A percentile compares a stretch with the other conserved stretches of the same genome.
These are phyloP conservation scores for Opisthograptis luteolata DNA, from an alignment of 2,888 invertebrate genomes.

Conservation along the genomic window DNA sequence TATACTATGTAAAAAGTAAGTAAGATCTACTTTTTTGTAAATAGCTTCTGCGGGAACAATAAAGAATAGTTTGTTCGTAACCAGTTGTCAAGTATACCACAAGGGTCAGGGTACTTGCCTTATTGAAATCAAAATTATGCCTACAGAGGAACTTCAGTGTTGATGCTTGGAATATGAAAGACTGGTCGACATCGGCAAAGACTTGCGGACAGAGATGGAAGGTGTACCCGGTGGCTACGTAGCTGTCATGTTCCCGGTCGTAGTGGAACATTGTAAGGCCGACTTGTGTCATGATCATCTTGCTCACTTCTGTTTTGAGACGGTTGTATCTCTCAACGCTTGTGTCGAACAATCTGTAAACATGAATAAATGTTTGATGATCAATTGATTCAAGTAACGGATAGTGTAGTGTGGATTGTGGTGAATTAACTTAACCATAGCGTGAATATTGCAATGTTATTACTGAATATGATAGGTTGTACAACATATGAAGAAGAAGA, in stretches of 20 bases:
- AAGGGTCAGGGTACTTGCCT: slow-evolving; percentile 86
- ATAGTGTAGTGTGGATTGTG: too few relatives aligned
- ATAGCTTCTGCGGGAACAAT: too few relatives aligned
- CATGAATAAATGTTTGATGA: neutral
- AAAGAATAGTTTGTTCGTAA: too few relatives aligned
- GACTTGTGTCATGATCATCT: slow-evolving; percentile 87
- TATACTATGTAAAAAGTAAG: too few relatives aligned
- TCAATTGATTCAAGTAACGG: too few relatives aligned
- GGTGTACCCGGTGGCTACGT: slow-evolving; percentile 85
- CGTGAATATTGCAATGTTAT: too few relatives aligned
- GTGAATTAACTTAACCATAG: too few relatives aligned
- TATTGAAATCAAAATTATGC: slow-evolving; percentile 90
- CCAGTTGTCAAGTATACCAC: too few relatives aligned
- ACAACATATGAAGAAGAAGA: too few relatives aligned
- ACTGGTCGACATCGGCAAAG: slow-evolving; percentile 85
- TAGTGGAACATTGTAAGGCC: slow-evolving; percentile 88
- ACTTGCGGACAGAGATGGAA: slow-evolving; percentile 88
- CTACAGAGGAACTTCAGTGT: slow-evolving; percentile 86
- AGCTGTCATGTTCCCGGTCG: slow-evolving; percentile 82
- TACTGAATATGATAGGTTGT: too few relatives aligned
- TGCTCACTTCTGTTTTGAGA: slow-evolving; percentile 65
- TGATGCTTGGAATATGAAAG: slow-evolving; percentile 86
- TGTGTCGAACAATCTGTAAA: slow-evolving; percentile 72
- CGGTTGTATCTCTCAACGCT: slow-evolving; percentile 67
- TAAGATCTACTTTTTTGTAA: too few relatives aligned